Percentiles rank a stretch among this genome's conserved stretches.
Evolutionary conservation across 2,888 invertebrate genomes (phyloP).

Genomic region (Lissonota sp.): DNA sequence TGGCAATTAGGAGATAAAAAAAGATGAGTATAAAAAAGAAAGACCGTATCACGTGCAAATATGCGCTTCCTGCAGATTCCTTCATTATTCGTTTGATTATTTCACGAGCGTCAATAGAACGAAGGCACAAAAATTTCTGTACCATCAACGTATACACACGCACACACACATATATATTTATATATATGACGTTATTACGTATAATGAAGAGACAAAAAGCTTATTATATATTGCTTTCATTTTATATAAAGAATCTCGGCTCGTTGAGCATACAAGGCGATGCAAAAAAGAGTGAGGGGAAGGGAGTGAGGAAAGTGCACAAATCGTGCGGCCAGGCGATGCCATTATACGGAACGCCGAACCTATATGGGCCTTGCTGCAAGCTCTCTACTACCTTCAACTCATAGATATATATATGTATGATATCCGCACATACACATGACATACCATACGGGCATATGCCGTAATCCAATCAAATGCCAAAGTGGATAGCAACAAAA

Average conservation of each 20-base stretch:
- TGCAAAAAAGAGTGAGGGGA: slow-evolving; percentile 4
- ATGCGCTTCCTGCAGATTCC: too few species aligned
- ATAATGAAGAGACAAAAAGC: slow-evolving; percentile 45
- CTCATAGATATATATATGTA: background rate
- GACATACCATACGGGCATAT: slow-evolving; percentile 43
- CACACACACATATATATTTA: background rate
- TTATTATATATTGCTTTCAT: slow-evolving; percentile 36
- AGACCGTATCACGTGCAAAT: too few species aligned
- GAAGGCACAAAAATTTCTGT: slow-evolving; percentile 4
- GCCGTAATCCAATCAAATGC: slow-evolving; percentile 81
- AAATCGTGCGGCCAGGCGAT: slow-evolving; percentile 60
- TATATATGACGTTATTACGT: background rate
- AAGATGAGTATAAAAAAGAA: too few species aligned
- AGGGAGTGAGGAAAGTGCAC: background rate
- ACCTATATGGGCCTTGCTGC: slow-evolving; percentile 67
- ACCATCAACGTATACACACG: background rate
- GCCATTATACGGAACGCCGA: slow-evolving; percentile 72
- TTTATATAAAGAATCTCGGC: slow-evolving; percentile 45
- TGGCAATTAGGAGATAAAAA: too few species aligned
- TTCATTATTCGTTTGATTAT: background rate
- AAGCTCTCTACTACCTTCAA: background rate
- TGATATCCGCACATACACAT: slow-evolving; percentile 1
- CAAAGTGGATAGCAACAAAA: slow-evolving; percentile 80
- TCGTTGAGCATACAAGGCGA: slow-evolving; percentile 25
- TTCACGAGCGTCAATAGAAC: slow-evolving; percentile 8